phyloP scores from a whole-genome alignment of 2,113 vertebrate genomes.

The Daboia siamensis region DNA sequence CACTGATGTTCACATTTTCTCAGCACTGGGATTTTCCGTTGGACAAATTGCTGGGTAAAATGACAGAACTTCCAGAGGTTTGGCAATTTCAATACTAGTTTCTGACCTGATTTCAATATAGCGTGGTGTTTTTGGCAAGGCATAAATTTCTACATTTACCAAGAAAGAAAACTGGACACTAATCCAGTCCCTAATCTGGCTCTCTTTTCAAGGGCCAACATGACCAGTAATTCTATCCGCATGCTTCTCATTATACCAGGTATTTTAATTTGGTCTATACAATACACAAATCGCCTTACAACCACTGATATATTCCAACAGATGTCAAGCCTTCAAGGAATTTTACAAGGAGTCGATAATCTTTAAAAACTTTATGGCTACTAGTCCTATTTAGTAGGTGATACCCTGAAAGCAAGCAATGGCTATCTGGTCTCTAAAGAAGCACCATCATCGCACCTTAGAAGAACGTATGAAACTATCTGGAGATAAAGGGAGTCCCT shows the following conservation, averaged over 20 bases:
- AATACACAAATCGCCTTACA: constrained; percentile 29
- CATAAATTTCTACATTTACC: constrained; percentile 12
- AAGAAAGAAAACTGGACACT: neutral
- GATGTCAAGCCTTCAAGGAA: constrained; percentile 16
- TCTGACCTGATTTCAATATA: neutral
- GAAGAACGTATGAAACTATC: neutral
- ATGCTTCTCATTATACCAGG: neutral
- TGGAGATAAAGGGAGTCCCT: constrained; percentile 7
- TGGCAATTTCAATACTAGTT: constrained; percentile 7
- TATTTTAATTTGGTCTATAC: constrained; percentile 57
- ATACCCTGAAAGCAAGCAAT: constrained; percentile 1
- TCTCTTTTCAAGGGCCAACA: neutral
- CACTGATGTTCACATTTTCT: neutral
- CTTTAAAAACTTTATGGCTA: constrained; percentile 30
- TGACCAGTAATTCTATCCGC: constrained; percentile 8
- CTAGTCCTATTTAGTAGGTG: neutral
- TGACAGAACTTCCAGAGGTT: neutral
- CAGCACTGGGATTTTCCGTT: neutral
- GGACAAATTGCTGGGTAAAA: neutral
- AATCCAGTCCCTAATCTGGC: neutral
- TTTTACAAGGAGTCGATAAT: neutral
- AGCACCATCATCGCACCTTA: neutral
- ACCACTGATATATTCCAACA: constrained; percentile 18
- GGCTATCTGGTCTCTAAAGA: neutral
- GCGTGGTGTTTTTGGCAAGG: neutral